phyloP scores from a whole-genome alignment of 2,888 invertebrate genomes.

The Glyphotaelius pellucidus region DNA sequence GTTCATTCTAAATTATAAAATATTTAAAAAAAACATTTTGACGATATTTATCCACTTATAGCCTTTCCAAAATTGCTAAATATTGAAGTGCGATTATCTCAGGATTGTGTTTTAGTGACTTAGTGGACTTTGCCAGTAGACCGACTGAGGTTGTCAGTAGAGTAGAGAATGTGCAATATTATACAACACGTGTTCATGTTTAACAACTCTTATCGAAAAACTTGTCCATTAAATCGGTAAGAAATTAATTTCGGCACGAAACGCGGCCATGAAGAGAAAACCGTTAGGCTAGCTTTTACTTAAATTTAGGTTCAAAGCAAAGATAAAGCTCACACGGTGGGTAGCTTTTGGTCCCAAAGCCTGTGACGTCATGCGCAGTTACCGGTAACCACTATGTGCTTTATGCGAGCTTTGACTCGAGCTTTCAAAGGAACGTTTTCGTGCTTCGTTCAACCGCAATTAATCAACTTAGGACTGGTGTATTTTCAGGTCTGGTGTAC shows the following conservation, averaged over 20 bases:
- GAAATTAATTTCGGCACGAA: conserved; percentile 42
- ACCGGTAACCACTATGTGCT: neutral
- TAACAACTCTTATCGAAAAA: neutral
- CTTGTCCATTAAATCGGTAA: conserved; percentile 13
- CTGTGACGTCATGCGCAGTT: neutral
- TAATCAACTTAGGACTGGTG: neutral
- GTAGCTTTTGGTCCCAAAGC: neutral
- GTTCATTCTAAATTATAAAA: no score
- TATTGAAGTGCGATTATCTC: no score
- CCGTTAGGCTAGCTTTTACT: conserved; percentile 45
- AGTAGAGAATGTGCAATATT: no score
- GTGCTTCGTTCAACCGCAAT: neutral
- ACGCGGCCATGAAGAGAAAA: conserved; percentile 3
- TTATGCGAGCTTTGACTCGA: conserved; percentile 10
- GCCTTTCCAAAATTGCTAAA: no score
- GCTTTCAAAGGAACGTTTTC: neutral
- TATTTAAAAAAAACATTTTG: no score
- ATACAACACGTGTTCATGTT: neutral
- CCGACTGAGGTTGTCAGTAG: no score
- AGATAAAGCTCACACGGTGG: neutral
- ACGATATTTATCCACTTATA: no score
- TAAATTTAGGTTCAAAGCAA: conserved; percentile 3
- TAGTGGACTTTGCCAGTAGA: no score
- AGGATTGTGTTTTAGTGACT: no score
- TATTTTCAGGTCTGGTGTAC: neutral